A percentile compares a stretch with the other conserved stretches of the same genome.
phyloP scores from a whole-genome alignment of 2,113 vertebrate species.

The Plestiodon gilberti region DNA sequence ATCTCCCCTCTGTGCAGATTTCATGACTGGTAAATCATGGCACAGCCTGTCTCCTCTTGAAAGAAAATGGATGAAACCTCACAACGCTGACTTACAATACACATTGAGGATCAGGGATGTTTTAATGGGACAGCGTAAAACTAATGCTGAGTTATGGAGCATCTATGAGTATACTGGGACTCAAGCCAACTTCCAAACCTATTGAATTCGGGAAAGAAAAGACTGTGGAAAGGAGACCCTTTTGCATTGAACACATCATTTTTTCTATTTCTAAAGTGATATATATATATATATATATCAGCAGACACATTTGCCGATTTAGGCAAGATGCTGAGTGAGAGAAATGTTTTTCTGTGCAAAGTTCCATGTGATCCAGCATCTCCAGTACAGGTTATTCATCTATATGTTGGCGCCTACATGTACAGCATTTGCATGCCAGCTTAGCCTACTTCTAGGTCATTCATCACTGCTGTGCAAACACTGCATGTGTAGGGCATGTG shows the following conservation, averaged over 20 bases:
- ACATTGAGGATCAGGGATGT: neutral
- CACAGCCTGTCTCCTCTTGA: neutral
- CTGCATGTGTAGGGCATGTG: neutral
- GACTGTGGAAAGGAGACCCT: neutral
- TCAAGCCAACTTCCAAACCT: neutral
- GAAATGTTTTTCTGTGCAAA: neutral
- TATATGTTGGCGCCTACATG: neutral
- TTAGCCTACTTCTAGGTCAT: neutral
- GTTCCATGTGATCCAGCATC: neutral
- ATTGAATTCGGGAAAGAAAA: neutral
- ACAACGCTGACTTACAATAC: neutral
- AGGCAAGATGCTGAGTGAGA: neutral
- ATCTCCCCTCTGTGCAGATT: neutral
- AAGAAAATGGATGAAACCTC: constrained; percentile 15
- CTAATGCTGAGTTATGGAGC: constrained; percentile 22
- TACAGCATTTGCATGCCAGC: neutral
- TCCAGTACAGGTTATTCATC: neutral
- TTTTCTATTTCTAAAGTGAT: neutral
- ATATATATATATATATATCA: too few species aligned
- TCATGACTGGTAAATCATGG: constrained; percentile 17
- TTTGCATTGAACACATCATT: neutral
- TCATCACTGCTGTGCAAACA: neutral
- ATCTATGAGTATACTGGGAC: neutral
- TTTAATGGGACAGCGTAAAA: neutral
- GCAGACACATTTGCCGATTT: too few species aligned